These are phyloP conservation scores for Scolopax rusticola DNA, from an alignment of 2,797 vertebrate species.

Conservation along the genomic window DNA sequence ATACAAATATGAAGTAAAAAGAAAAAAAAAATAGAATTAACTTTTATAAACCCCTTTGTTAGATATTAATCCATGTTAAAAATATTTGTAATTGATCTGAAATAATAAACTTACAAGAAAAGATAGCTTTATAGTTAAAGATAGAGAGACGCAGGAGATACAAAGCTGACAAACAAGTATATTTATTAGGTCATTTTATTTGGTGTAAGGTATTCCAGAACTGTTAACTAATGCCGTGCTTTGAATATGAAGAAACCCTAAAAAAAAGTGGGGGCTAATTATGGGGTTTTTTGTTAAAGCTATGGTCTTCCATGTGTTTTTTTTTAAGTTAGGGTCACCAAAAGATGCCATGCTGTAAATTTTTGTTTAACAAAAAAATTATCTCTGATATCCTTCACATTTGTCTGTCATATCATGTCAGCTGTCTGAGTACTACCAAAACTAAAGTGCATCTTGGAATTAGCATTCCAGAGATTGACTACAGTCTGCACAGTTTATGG, in stretches of 20 bases:
- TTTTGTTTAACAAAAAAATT: neutral
- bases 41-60: neutral
- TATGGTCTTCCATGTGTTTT: neutral
- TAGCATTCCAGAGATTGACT: neutral
- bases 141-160: neutral
- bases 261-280: neutral
- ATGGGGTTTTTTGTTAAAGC: neutral
- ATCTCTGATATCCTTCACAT: neutral
- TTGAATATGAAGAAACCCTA: neutral
- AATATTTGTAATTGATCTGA: neutral
- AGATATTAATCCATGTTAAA: neutral
- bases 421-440: neutral
- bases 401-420: neutral
- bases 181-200: neutral
- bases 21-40: neutral
- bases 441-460: neutral
- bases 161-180: neutral
- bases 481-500: neutral
- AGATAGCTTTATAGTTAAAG: neutral
- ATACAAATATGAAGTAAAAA: neutral
- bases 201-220: neutral
- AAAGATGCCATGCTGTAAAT: neutral
- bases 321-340: neutral
- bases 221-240: neutral
- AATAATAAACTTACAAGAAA: neutral